Conservation (phyloP, 2,113 vertebrate genomes). For the Apistogramma diplotaenia region DNA sequence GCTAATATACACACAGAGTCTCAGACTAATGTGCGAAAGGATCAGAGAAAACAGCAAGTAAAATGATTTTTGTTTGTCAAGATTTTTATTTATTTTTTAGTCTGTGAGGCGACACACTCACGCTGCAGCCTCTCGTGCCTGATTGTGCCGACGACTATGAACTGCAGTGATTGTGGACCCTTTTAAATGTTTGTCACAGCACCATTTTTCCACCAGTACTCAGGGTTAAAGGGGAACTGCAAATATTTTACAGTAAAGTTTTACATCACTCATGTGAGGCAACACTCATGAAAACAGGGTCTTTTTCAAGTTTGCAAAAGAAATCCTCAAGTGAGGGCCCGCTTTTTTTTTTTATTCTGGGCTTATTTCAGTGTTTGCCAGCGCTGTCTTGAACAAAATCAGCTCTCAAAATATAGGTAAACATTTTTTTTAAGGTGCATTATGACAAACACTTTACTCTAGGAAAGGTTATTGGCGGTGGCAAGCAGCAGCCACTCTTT, state of each 20-base stretch:
- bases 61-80: conserved; percentile 25
- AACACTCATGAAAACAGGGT: no score
- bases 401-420: not conserved
- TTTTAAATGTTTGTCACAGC: not conserved
- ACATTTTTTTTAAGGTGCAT: not conserved
- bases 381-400: no score
- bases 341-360: no score
- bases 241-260: not conserved
- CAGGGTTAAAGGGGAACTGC: not conserved
- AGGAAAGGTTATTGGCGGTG: not conserved
- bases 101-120: conserved; percentile 23
- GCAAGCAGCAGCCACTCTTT: not conserved
- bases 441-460: not conserved
- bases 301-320: not conserved
- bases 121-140: conserved; percentile 10
- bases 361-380: not conserved
- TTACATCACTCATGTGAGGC: not conserved
- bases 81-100: not conserved
- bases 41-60: conserved; percentile 38
- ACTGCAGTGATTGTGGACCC: not conserved
- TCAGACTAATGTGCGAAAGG: conserved; percentile 2
- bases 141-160: not conserved
- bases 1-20: conserved; percentile 21
- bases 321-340: no score
- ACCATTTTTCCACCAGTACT: not conserved